Evolutionary conservation across 2,113 vertebrate genomes (phyloP), one percentile per base, ranked within the genome.

Genomic region (Myiopsitta monachus): DNA sequence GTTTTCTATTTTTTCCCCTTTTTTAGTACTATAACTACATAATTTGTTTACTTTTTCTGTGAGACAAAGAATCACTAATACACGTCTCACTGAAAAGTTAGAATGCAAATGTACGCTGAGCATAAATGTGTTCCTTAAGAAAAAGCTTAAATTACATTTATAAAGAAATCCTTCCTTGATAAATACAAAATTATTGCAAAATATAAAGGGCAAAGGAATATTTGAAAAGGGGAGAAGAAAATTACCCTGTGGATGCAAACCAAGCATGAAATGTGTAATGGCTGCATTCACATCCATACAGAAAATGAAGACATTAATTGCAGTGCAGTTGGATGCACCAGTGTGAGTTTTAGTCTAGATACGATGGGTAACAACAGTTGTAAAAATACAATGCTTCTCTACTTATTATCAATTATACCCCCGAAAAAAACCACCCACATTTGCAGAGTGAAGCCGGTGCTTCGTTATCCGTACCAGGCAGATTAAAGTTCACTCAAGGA

Each of bases 241-340:
- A 92, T 66, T 92, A 88, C 52, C 51, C 77, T 46, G 62, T 49
- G 92, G 59, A 82, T 31, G n/a, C 52, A 81, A 93, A 88, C 19
- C 64, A 88, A 52, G 90, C 44, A 68, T 38, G 69, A 87, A 92
- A 83, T 19, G 30, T 54, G 13, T 43, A 90, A 72, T 2, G 1
- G 36, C 4, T 68, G 88, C 57, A 27, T 82, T 81, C 66, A 78
- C 62, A 39, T 62, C n/a, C 43, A 6, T 28, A 49, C 5, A 67
- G 59, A 84, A 74, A 79, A 69, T 10, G 74, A 95, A 82, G 77
- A 79, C 38, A 49, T 95, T 96, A 96, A 96, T 94, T 95, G 78
- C 89, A 85, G 78, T 17, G 93, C 70, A 83, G 62, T 54, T 1
- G 9, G 84, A 88, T 2, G 3, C 9, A 63, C 62, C 46, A 39